Evolutionary conservation across 2,888 invertebrate species (phyloP), one percentile per base, ranked within the genome.

Genomic region (Dasypolia templi): DNA sequence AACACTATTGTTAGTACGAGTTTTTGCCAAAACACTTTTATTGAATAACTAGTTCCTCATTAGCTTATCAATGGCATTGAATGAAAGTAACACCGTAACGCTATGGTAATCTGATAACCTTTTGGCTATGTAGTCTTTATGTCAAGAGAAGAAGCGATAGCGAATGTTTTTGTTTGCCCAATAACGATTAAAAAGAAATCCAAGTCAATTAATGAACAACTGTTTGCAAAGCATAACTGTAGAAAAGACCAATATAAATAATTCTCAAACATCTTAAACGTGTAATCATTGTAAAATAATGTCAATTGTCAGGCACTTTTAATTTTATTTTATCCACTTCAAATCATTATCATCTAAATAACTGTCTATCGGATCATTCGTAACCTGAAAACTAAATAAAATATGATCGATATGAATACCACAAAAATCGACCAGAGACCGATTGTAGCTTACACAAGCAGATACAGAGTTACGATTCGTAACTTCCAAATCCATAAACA

Each of bases 1-100:
- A 63, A 39, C 71, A 73, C 86, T 83, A 89, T 91, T 91, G 87
- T 89, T 75, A 44, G 68, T 53, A 63, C 67, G 65, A 80, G 70
- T 86, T 88, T 87, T 91, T 87, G 87, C 86, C 85, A 88, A 89
- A 90, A 89, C n/a, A n/a, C 85, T 84, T 84, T 86, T 86, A 87
- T 85, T 83, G 76, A 66, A 71, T 85, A 87, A 90, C 90, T 90
- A 90, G 90, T 83, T 86, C 77, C 89, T 92, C 89, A 92, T 93
- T 92, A 90, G 75, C 81, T 82, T 91, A 92, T 93, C 91, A 88
- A 79, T 83, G 84, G 86, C 78, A 79, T 83, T 75, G 72, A 81
- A 91, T 86, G 91, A 91, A 91, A 91, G 92, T 91, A 81, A 90
- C 61, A 80, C 73, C 66, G 58, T 72, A 39, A 79, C 84, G 78